These are phyloP conservation scores for Artemia sinica DNA, from an alignment of 2,888 invertebrate genomes.

Conservation along the genomic window DNA sequence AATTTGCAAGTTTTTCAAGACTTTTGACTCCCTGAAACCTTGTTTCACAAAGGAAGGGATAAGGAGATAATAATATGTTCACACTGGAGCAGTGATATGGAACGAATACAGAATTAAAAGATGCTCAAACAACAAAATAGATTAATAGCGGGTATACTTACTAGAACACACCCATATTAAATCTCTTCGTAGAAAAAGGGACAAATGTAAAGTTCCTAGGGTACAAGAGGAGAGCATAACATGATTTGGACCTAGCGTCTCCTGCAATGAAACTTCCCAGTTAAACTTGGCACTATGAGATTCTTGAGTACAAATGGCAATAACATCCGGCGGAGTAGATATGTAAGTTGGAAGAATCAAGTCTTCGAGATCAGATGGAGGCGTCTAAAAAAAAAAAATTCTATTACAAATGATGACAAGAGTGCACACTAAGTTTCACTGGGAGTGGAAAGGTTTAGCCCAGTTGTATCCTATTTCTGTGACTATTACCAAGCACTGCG, in stretches of 20 bases:
- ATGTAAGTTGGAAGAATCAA: slow-evolving; percentile 69
- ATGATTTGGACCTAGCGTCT: slow-evolving; percentile 81
- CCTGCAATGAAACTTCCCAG: slow-evolving; percentile 79
- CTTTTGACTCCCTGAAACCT: too few relatives aligned
- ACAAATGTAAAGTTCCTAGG: slow-evolving; percentile 72
- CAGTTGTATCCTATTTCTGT: too few relatives aligned
- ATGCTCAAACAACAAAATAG: background rate
- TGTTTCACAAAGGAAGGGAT: too few relatives aligned
- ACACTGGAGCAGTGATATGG: too few relatives aligned
- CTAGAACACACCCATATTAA: slow-evolving; percentile 87
- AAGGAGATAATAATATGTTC: too few relatives aligned
- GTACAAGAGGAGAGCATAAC: slow-evolving; percentile 68
- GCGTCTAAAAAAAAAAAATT: slow-evolving; percentile 35
- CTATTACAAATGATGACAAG: too few relatives aligned
- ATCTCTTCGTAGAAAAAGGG: slow-evolving; percentile 71
- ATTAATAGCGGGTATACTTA: slow-evolving; percentile 27
- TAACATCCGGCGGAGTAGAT: slow-evolving; percentile 64
- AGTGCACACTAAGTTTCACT: too few relatives aligned
- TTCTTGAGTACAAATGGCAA: slow-evolving; percentile 79
- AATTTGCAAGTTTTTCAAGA: too few relatives aligned
- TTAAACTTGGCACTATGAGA: slow-evolving; percentile 67
- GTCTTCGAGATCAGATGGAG: slow-evolving; percentile 53
- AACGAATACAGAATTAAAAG: too few relatives aligned
- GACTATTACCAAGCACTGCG: too few relatives aligned
- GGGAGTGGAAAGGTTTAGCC: too few relatives aligned